Evolutionary conservation across 2,888 invertebrate genomes (phyloP).

Genomic region (Cryptops parisi): DNA sequence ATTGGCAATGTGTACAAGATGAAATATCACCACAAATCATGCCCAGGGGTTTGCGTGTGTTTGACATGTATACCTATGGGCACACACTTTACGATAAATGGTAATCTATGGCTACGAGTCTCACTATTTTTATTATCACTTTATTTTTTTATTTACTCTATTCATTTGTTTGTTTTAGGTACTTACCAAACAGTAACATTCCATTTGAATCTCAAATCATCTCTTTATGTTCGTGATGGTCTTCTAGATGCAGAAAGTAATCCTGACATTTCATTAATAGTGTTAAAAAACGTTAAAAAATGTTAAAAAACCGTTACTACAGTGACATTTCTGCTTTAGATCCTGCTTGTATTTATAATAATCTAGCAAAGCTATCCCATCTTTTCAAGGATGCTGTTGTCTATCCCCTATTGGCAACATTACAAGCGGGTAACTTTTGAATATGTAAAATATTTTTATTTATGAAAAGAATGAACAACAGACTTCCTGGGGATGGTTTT

Average conservation of each 20-base stretch:
- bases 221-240: background rate
- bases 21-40: background rate
- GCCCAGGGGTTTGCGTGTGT: background rate
- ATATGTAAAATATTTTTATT: too few relatives aligned
- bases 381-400: slow-evolving; percentile 8
- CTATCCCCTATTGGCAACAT: slow-evolving; percentile 2
- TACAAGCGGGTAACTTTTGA: slow-evolving; percentile 4
- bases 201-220: background rate
- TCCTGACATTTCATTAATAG: too few relatives aligned
- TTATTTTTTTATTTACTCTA: too few relatives aligned
- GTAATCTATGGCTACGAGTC: background rate
- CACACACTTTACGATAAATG: background rate
- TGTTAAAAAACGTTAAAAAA: too few relatives aligned
- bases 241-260: background rate
- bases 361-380: slow-evolving; percentile 8
- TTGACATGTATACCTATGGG: background rate
- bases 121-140: too few relatives aligned
- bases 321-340: background rate
- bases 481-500: too few relatives aligned
- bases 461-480: too few relatives aligned
- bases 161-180: too few relatives aligned
- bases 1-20: background rate
- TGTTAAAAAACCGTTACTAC: too few relatives aligned
- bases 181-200: background rate
- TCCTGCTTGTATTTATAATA: background rate